Percentiles rank a stretch among this genome's conserved stretches.
Evolutionary conservation across 2,888 invertebrate genomes (phyloP).

Genomic region (Acanthacorydalis orientalis): DNA sequence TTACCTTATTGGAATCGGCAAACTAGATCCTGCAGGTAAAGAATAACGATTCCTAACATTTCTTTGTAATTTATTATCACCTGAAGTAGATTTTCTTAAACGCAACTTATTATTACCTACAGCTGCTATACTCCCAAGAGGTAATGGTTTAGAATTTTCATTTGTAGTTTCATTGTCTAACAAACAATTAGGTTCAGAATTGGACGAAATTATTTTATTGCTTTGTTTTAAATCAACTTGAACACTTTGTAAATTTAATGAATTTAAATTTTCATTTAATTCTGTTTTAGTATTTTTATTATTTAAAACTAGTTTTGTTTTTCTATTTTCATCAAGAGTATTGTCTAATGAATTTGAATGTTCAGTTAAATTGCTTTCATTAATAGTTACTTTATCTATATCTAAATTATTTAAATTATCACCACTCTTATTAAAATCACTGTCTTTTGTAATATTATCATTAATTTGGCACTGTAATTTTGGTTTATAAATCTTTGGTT

Average conservation of each 20-base stretch:
- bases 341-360: background rate
- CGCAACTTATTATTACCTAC: background rate
- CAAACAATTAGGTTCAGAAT: no score
- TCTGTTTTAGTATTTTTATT: no score
- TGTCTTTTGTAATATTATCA: background rate
- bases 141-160: no score
- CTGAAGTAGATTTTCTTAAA: background rate
- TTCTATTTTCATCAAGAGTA: no score
- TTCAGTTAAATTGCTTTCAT: background rate
- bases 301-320: no score
- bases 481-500: conserved; percentile 1
- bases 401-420: no score
- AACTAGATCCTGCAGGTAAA: background rate
- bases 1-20: background rate
- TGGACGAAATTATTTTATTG: no score
- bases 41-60: background rate
- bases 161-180: no score
- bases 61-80: background rate
- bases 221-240: no score
- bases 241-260: no score
- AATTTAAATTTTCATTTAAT: no score
- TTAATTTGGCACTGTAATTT: background rate
- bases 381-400: background rate
- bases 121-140: background rate
- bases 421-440: background rate